phyloP scores from a whole-genome alignment of 2,113 vertebrate species.

The Pachyramphus minor region DNA sequence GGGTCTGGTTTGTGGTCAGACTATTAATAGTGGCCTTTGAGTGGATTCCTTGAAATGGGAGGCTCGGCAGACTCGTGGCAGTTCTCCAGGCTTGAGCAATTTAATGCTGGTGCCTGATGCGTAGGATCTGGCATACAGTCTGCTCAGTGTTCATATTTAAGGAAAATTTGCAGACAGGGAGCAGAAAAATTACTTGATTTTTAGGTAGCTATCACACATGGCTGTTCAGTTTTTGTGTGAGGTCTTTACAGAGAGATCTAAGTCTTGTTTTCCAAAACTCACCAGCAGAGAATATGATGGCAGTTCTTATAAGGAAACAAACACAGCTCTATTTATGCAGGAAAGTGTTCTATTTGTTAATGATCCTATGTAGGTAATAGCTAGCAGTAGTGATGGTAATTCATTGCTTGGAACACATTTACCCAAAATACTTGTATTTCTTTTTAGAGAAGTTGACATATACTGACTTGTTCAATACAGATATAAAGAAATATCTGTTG shows the following conservation, averaged over 20 bases:
- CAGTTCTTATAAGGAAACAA: constrained; percentile 41
- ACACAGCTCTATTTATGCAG: constrained; percentile 34
- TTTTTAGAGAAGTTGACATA: constrained; percentile 39
- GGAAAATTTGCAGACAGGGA: constrained; percentile 32
- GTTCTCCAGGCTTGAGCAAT: not conserved
- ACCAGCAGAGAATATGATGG: constrained; percentile 6
- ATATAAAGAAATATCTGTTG: constrained; percentile 47
- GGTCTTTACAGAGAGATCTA: not conserved
- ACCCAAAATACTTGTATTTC: constrained; percentile 23
- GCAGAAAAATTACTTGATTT: constrained; percentile 8
- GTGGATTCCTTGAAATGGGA: not conserved
- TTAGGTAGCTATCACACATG: constrained; percentile 30
- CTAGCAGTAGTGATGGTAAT: not conserved
- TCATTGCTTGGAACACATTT: not conserved
- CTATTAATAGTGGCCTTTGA: not conserved
- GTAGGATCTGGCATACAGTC: not conserved
- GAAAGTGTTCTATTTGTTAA: constrained; percentile 11
- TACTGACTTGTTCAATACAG: constrained; percentile 18
- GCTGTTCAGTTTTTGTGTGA: constrained; percentile 27
- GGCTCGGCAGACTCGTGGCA: not conserved
- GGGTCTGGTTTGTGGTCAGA: not conserved
- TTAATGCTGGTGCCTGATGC: not conserved
- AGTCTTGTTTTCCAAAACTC: constrained; percentile 36
- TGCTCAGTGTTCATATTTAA: not conserved
- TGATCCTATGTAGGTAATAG: constrained; percentile 41